Conservation (phyloP, 2,113 vertebrate genomes). For the Vidua chalybeata region DNA sequence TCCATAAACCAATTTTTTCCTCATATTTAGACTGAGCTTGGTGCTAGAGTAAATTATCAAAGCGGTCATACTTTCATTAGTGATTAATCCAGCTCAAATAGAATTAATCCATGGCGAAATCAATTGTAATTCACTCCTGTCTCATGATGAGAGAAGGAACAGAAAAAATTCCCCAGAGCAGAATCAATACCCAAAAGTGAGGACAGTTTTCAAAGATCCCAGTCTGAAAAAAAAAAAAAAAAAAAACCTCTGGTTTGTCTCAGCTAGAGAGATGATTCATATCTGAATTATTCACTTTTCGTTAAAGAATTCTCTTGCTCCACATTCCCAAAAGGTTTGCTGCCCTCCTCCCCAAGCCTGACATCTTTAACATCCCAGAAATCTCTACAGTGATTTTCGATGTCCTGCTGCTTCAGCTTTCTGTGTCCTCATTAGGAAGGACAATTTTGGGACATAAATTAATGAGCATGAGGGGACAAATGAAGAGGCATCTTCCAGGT, state of each 20-base stretch:
- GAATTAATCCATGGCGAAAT: conserved; percentile 13
- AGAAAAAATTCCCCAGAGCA: background rate
- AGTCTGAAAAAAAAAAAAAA: background rate
- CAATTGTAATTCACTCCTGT: background rate
- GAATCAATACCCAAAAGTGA: background rate
- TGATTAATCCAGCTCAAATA: background rate
- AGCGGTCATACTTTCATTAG: background rate
- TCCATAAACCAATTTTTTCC: background rate
- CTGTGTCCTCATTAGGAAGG: background rate
- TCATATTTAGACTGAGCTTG: background rate
- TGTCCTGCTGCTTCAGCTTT: background rate
- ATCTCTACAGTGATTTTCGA: background rate
- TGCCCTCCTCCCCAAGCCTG: background rate
- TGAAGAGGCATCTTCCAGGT: fast-evolving
- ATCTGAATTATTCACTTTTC: background rate
- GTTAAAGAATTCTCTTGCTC: background rate
- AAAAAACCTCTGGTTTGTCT: background rate
- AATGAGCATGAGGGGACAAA: background rate
- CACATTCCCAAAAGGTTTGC: background rate
- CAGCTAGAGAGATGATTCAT: background rate
- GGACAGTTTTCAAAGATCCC: background rate
- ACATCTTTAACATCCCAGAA: background rate
- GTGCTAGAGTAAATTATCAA: background rate
- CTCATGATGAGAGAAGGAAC: background rate
- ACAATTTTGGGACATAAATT: background rate